Evolutionary conservation across 2,888 invertebrate species (phyloP), one percentile per base, ranked within the genome.

Genomic region (Ormyrus labotus): DNA sequence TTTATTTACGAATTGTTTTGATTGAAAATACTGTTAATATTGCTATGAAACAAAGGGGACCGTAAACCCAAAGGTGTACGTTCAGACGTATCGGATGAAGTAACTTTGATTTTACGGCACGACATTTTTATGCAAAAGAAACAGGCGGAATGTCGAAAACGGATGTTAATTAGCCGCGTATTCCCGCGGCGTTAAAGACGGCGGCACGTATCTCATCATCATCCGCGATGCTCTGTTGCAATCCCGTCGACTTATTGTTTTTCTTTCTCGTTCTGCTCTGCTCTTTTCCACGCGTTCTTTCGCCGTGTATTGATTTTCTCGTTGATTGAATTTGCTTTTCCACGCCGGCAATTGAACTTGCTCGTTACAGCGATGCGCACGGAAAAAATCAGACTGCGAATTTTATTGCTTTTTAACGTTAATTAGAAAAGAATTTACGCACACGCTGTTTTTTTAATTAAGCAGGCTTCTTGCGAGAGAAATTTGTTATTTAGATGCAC

Each of bases 81-180:
- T 34, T 34, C 34, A 34, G 34, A 34, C 34, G 34, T 34, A 34
- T 34, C 34, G 34, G 4, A 34, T 34, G 11, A 48, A 7, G 63
- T 63, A 63, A 63, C 63, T 11, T 63, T 65, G 13, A 19, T 65
- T 51, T 51, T 13, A 19, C 34, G 11, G 9, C n/a, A 61, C 50
- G 50, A 71, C 60, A 51, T 71, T 60, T 71, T 71, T 71, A 70
- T 70, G 55, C 51, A 65, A 58, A 75, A 53, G 61, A 71, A 47
- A 57, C 47, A 50, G 0, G 71, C n/a, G 7, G 53, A 78, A 53
- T 72, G 67, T 72, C 72, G 78, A 78, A 78, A 78, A 78, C 78
- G 72, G 78, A 78, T 72, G 78, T 72, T 78, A 78, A 78, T 78
- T 78, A 78, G 67, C 64, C 50, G 65, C 73, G 13, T 10, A 34